Base-by-base conservation (phyloP, 1,140 invertebrate genomes). In the Pomacea maculata region DNA sequence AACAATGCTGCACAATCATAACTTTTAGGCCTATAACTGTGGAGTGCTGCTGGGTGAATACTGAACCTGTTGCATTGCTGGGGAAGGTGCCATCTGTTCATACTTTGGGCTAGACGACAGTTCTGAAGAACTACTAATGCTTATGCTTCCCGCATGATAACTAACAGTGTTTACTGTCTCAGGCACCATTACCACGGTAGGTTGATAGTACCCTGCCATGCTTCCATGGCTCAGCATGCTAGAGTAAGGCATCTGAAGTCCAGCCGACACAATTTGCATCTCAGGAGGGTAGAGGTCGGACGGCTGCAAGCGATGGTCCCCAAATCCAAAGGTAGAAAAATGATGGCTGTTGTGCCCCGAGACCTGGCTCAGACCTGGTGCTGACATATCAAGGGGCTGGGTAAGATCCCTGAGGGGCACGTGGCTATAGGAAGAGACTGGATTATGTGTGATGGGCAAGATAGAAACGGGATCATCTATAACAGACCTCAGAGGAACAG, bases 171-270 rank as follows among this genome's bases (percentile, higher is more conserved):
- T 52, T 19, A 57, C 45, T 45, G 74, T 54, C 7, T 73, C 73
- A 1, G 75, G 52, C 78, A 76, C 61, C 61, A 75, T 65, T 65
- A 78, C 79, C 76, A 75, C 21, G 79, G 68, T 3, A n/a, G 55
- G 64, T 57, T 80, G 55, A 63, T 70, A 68, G 75, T 19, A 76
- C 21, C 55, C 68, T 65, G 55, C 54, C 65, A 61, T 52, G 81
- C 57, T 7, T 74, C 78, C 57, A 15, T 19, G 54, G 19, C 9
- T 12, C 5, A 17, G 75, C 14, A 25, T 77, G 67, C 8, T 61
- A 9, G 57, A 61, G 57, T 61, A 61, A 61, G 57, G 57, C 57
- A 61, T 61, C 8, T 61, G 57, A 11, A 61, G 57, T 61, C 57
- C 57, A 61, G 57, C 11, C 9, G 57, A 17, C 8, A 61, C 11